These are phyloP conservation scores for Myxocyprinus asiaticus DNA, from an alignment of 2,113 vertebrate genomes.

Conservation along the genomic window DNA sequence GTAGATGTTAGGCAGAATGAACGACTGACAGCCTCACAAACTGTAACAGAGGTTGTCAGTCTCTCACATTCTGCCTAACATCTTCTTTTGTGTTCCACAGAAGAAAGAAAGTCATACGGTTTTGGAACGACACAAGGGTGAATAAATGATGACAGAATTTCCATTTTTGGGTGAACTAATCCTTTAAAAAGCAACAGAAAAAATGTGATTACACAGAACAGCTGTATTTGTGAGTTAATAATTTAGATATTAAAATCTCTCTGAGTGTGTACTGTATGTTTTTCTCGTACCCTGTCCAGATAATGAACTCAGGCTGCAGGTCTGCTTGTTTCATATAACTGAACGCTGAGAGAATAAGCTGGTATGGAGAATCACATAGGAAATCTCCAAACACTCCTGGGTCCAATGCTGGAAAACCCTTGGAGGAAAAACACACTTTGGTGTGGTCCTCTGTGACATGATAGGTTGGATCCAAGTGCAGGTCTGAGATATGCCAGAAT, in stretches of 20 bases:
- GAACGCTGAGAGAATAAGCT: conserved; percentile 91
- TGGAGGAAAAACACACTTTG: conserved; percentile 92
- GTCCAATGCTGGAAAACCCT: conserved; percentile 80
- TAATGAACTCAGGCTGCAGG: conserved; percentile 84
- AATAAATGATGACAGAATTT: no score
- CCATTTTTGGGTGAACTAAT: no score
- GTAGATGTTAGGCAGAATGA: no score
- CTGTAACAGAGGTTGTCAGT: no score
- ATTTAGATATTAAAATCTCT: not conserved
- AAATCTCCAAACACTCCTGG: conserved; percentile 89
- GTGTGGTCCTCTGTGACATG: conserved; percentile 82
- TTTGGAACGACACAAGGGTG: no score
- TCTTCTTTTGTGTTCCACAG: no score
- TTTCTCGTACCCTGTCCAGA: conserved; percentile 93
- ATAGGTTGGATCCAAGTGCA: conserved; percentile 94
- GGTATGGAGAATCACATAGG: conserved; percentile 92
- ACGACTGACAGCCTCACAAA: no score
- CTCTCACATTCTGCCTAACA: no score
- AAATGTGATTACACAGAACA: not conserved
- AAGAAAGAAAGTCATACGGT: no score
- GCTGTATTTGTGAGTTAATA: no score
- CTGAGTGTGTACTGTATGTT: not conserved
- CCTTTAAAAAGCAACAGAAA: not conserved
- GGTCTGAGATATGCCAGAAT: conserved; percentile 96
- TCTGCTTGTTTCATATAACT: conserved; percentile 80